A percentile compares a stretch with the other conserved stretches of the same genome.
phyloP scores from a whole-genome alignment of 2,797 vertebrate genomes.

The Hirundo rustica region DNA sequence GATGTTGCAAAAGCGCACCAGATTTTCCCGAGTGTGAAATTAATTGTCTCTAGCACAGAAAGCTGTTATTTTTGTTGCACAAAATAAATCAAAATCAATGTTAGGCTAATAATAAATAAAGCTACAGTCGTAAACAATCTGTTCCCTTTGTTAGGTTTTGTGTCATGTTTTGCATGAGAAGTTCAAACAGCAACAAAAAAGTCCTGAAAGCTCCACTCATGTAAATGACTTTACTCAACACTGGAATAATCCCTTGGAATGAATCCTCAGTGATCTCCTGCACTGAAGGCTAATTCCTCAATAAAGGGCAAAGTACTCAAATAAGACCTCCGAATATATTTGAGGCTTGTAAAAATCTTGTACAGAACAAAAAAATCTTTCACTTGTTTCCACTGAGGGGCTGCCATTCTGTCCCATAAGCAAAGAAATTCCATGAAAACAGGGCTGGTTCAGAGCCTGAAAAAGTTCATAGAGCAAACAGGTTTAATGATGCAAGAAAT shows the following conservation, averaged over 20 bases:
- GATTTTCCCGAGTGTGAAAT: not conserved
- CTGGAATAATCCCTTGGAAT: not conserved
- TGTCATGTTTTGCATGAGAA: not conserved
- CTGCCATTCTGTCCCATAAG: not conserved
- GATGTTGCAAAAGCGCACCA: constrained; percentile 13
- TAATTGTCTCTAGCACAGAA: not conserved
- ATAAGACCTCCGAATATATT: not conserved
- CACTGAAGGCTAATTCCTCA: not conserved
- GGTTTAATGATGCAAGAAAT: not conserved
- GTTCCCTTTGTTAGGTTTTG: not conserved
- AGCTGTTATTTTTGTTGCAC: constrained; percentile 8
- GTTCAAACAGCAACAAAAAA: not conserved
- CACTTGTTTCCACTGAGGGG: not conserved
- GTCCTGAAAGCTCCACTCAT: not conserved
- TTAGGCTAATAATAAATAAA: constrained; percentile 6
- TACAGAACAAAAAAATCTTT: not conserved
- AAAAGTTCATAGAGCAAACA: not conserved
- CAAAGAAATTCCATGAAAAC: not conserved
- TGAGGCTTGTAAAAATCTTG: not conserved
- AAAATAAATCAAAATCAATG: constrained; percentile 4
- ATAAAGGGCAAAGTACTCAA: not conserved
- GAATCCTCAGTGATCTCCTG: not conserved
- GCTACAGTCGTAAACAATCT: not conserved
- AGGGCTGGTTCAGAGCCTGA: not conserved
- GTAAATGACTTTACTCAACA: not conserved